Evolutionary conservation across 1,140 invertebrate species (phyloP).

Genomic region (Solenopsis fugax): DNA sequence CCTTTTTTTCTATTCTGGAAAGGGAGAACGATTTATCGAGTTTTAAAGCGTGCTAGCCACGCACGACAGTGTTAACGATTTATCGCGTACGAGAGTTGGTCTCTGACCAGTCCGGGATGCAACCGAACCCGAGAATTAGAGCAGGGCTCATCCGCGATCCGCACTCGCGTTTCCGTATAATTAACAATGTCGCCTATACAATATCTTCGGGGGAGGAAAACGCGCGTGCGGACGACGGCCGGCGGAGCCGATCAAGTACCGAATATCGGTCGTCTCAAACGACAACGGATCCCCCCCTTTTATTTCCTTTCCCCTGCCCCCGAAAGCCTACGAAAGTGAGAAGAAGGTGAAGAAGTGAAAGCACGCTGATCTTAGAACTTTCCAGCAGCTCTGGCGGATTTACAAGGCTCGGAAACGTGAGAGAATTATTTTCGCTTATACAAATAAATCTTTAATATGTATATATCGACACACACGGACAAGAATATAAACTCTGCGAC

Average conservation of each 20-base stretch:
- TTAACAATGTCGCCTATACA: slow-evolving; percentile 51
- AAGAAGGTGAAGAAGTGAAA: slow-evolving; percentile 60
- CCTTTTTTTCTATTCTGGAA: too few relatives aligned
- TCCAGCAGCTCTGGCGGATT: slow-evolving; percentile 58
- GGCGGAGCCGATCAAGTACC: slow-evolving; percentile 21
- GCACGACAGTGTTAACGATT: neutral
- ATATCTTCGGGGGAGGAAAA: neutral
- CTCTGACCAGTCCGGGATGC: slow-evolving; percentile 3
- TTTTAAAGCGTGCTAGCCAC: too few relatives aligned
- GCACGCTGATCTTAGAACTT: slow-evolving; percentile 57
- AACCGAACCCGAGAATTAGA: neutral
- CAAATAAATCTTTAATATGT: slow-evolving; percentile 53
- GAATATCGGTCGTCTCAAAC: slow-evolving; percentile 43
- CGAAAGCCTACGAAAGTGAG: slow-evolving; percentile 47
- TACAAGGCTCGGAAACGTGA: slow-evolving; percentile 60
- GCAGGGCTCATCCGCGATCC: slow-evolving; percentile 20
- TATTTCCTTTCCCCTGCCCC: neutral
- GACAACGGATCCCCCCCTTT: neutral
- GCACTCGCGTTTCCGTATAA: slow-evolving; percentile 33
- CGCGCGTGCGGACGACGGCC: slow-evolving; percentile 35
- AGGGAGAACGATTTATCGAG: too few relatives aligned
- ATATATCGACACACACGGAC: slow-evolving; percentile 56
- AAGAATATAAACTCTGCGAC: slow-evolving; percentile 53
- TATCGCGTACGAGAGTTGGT: neutral
- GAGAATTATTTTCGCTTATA: slow-evolving; percentile 49